phyloP scores from a whole-genome alignment of 2,888 invertebrate genomes.

The Caenorhabditis wallacei region DNA sequence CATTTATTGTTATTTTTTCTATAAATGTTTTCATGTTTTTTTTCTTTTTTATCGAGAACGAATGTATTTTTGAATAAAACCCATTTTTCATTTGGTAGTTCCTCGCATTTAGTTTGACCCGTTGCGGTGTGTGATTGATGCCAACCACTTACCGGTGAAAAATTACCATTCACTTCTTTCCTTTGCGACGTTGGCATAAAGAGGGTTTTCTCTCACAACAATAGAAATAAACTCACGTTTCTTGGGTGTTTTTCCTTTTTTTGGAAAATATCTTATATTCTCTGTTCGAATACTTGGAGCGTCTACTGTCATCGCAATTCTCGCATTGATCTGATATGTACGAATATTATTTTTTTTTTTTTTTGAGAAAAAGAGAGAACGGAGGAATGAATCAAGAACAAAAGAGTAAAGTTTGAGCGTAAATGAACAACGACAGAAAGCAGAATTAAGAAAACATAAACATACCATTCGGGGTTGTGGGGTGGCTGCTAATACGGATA shows the following conservation, averaged over 20 bases:
- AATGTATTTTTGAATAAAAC: conserved; percentile 4
- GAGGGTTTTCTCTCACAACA: background rate
- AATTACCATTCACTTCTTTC: conserved; percentile 43
- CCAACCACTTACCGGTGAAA: conserved; percentile 41
- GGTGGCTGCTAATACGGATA: conserved; percentile 62
- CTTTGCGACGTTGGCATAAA: background rate
- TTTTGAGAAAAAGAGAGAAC: conserved; percentile 9
- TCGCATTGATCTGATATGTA: conserved; percentile 70
- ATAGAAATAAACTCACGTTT: conserved; percentile 70
- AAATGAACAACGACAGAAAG: conserved; percentile 41
- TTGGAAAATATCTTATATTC: conserved; percentile 79
- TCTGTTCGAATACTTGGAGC: conserved; percentile 78
- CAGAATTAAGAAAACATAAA: conserved; percentile 40
- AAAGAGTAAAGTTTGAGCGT: conserved; percentile 35
- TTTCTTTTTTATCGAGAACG: conserved; percentile 15
- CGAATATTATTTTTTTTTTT: too few species aligned
- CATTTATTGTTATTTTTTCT: conserved; percentile 24
- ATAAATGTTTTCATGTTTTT: conserved; percentile 14
- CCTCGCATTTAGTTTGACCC: conserved; percentile 15
- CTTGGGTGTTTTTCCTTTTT: conserved; percentile 74
- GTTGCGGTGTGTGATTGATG: conserved; percentile 42
- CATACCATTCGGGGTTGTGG: conserved; percentile 65
- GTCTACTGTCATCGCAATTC: conserved; percentile 76
- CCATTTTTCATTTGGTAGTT: conserved; percentile 50
- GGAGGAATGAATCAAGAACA: conserved; percentile 13